phyloP scores from a whole-genome alignment of 2,888 invertebrate genomes.

The Eugnorisma glareosa region DNA sequence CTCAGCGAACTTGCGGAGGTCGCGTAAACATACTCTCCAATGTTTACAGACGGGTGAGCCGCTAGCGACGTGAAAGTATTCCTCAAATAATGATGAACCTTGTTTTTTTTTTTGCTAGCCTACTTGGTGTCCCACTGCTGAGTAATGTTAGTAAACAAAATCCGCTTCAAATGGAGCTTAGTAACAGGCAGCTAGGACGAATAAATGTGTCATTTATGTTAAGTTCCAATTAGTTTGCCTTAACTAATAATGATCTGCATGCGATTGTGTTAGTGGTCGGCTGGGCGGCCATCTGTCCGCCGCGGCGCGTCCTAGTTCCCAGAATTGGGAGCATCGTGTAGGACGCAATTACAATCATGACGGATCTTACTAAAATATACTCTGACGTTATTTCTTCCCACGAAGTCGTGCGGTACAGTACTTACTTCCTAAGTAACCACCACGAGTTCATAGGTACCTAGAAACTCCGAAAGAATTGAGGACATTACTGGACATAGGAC shows the following conservation, averaged over 20 bases:
- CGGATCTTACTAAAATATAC: slow-evolving; percentile 51
- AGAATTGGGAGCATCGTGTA: slow-evolving; percentile 59
- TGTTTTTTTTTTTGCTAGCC: no score
- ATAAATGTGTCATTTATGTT: slow-evolving; percentile 15
- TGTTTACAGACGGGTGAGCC: slow-evolving; percentile 36
- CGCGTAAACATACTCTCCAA: slow-evolving; percentile 28
- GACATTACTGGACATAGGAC: background rate
- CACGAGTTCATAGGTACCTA: background rate
- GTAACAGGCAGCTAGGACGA: slow-evolving; percentile 5
- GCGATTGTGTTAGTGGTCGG: slow-evolving; percentile 25
- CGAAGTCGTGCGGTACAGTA: slow-evolving; percentile 3
- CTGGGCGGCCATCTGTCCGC: slow-evolving; percentile 51
- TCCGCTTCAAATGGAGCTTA: background rate
- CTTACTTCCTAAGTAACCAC: background rate
- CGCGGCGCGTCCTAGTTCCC: slow-evolving; percentile 49
- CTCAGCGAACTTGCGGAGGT: slow-evolving; percentile 23
- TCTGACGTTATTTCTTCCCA: slow-evolving; percentile 36
- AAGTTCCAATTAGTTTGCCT: slow-evolving; percentile 7
- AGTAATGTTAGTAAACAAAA: background rate
- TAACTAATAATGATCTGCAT: slow-evolving; percentile 25
- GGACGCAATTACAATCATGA: slow-evolving; percentile 57
- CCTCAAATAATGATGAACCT: slow-evolving; percentile 30
- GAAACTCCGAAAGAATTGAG: background rate
- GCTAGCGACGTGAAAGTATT: slow-evolving; percentile 25
- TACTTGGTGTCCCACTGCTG: no score